Evolutionary conservation across 2,888 invertebrate genomes (phyloP), one percentile per base, ranked within the genome.

Genomic region (Aplocera efformata): DNA sequence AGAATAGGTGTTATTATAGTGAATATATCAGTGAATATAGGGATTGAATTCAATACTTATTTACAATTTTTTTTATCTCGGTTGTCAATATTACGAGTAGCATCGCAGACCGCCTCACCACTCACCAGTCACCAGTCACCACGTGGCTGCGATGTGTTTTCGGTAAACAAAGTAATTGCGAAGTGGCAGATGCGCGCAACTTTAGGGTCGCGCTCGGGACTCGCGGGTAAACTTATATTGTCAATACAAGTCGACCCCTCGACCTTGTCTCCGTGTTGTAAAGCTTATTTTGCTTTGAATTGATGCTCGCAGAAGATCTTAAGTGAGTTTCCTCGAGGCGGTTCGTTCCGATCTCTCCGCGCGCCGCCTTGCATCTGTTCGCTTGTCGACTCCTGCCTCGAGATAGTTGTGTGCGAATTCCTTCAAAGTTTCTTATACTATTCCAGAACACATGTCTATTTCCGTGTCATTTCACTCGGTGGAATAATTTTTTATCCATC

Each of bases 101-200:
- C n/a, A n/a, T n/a, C n/a, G n/a, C n/a, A n/a, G n/a, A n/a, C n/a
- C n/a, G n/a, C n/a, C n/a, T n/a, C n/a, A n/a, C n/a, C n/a, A n/a
- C n/a, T n/a, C n/a, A n/a, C n/a, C n/a, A n/a, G n/a, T 20, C 41
- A 23, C 32, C 11, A n/a, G n/a, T 24, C 7, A 33, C 22, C 43
- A 31, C 38, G 33, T 27, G 33, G 37, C 22, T 29, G 7, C 30
- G 27, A 30, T 8, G 31, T 36, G 42, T 34, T 38, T 27, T 41
- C 32, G 24, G 34, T 32, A 37, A 39, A 46, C 46, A 51, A 45
- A 40, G 23, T 45, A 37, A 40, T 40, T 37, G 35, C n/a, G 24
- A 41, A 37, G 47, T 35, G 46, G 39, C 48, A 52, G 51, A 48
- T 46, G 51, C 42, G 43, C 26, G 24, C 25, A 39, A 43, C 36